Base-by-base conservation (phyloP, 2,797 vertebrate genomes). In the Nasua narica region DNA sequence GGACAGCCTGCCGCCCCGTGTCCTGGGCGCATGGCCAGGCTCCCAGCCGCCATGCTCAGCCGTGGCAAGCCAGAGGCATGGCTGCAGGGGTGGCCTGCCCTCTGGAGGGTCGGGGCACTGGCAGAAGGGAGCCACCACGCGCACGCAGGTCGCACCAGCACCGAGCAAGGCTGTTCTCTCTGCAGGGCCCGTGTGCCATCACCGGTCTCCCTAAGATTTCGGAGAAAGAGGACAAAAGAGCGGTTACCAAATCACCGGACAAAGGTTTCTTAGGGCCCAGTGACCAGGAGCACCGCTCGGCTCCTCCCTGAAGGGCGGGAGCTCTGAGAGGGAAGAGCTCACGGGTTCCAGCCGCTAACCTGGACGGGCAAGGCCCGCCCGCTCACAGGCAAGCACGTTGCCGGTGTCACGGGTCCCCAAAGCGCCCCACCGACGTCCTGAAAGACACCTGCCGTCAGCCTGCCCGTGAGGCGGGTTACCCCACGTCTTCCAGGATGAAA, bases 401-500 rank as follows among this genome's bases (percentile, higher is more conserved):
- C 52, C 21, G 23, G 2, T 10, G 40, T 54, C 12, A 13, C 5
- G 2, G 3, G 32, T n/a, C 70, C 18, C 52, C 11, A 2, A 29
- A 14, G 52, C 25, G 15, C 23, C 21, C 56, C 12, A 19, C 10
- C 37, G 87, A 7, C 4, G 12, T 32, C 62, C 12, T 48, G 7
- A 40, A 18, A 84, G 6, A 29, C 3, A 21, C 8, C 40, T 54
- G 37, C 62, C 10, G 16, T 52, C 16, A 3, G 7, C 25, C 11
- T 0, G 18, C 35, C 40, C 48, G 13, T 3, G 2, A 12, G 67
- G 21, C 0, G 23, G 32, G 19, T 16, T 18, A n/a, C 37, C 8
- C 0, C 16, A 18, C 0, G 0, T 1, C 81, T 48, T 70, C 54
- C 29, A 3, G 11, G 6, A 10, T 13, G 19, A 5, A 29, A 37